These are phyloP conservation scores for Melanostoma scalare DNA, from an alignment of 2,888 invertebrate genomes.

Conservation along the genomic window DNA sequence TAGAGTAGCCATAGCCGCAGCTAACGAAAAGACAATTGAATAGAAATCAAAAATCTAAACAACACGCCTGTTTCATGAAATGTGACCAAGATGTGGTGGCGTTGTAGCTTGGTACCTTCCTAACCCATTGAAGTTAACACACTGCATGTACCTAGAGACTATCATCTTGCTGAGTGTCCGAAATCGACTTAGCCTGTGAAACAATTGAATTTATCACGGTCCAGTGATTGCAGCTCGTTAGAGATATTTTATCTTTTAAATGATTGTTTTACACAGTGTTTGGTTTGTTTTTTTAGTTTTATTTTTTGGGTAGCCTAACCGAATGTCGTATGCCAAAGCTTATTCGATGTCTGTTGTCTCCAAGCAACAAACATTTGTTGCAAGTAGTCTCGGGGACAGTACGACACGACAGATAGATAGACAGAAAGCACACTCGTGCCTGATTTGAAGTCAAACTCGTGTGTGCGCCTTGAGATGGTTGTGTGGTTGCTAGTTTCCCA, in stretches of 20 bases:
- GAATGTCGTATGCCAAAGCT: neutral
- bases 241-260: slow-evolving; percentile 70
- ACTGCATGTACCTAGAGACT: neutral
- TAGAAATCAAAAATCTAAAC: slow-evolving; percentile 43
- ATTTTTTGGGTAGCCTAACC: slow-evolving; percentile 13
- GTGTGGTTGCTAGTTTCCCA: slow-evolving; percentile 22
- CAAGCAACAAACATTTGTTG: slow-evolving; percentile 32
- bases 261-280: slow-evolving; percentile 64
- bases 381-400: slow-evolving; percentile 55
- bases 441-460: slow-evolving; percentile 50
- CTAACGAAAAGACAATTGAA: slow-evolving; percentile 30
- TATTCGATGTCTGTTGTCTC: slow-evolving; percentile 39
- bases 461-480: slow-evolving; percentile 31
- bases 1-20: slow-evolving; percentile 27
- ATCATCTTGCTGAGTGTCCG: slow-evolving; percentile 52
- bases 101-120: slow-evolving; percentile 7
- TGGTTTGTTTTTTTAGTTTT: slow-evolving; percentile 32
- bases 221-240: slow-evolving; percentile 68
- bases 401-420: slow-evolving; percentile 52
- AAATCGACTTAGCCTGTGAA: slow-evolving; percentile 54
- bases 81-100: slow-evolving; percentile 43
- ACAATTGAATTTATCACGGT: slow-evolving; percentile 72
- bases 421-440: slow-evolving; percentile 58
- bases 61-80: slow-evolving; percentile 58
- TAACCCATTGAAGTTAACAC: slow-evolving; percentile 26